phyloP scores from a whole-genome alignment of 1,140 invertebrate species.

The Ceratina calcarata region DNA sequence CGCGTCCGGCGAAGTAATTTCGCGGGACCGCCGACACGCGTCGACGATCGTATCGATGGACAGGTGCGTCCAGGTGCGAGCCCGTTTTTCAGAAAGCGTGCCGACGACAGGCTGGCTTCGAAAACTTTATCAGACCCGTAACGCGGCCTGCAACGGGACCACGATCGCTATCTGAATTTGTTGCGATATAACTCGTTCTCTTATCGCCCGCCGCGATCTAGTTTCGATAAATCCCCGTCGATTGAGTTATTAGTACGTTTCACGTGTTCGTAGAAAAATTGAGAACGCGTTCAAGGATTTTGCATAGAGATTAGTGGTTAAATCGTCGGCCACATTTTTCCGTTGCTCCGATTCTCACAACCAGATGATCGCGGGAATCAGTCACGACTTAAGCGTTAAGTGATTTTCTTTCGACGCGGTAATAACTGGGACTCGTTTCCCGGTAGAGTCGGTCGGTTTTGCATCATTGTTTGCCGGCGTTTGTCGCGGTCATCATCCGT shows the following conservation, averaged over 20 bases:
- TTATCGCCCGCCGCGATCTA: conserved; percentile 3
- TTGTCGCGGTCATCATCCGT: conserved; percentile 61
- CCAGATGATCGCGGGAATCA: background rate
- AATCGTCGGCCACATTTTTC: background rate
- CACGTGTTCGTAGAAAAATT: background rate
- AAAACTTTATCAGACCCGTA: conserved; percentile 23
- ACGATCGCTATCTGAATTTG: conserved; percentile 30
- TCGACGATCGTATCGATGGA: conserved; percentile 38
- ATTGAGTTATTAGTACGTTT: background rate
- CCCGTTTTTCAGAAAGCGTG: conserved; percentile 34
- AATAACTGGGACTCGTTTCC: conserved; percentile 46
- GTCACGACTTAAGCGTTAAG: conserved; percentile 6
- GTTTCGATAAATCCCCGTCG: background rate
- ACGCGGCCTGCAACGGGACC: background rate
- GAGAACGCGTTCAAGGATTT: too few relatives aligned
- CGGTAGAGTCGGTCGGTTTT: conserved; percentile 53
- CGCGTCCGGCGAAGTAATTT: conserved; percentile 6
- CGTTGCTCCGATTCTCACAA: background rate
- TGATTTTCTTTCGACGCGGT: conserved; percentile 28
- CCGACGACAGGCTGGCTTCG: conserved; percentile 20
- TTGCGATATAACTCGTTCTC: background rate
- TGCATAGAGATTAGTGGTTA: too few relatives aligned
- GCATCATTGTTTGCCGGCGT: conserved; percentile 57
- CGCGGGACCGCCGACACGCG: conserved; percentile 12
- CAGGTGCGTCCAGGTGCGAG: conserved; percentile 45